Conservation (phyloP, 2,113 vertebrate genomes). For the Hippocampus mohnikei region DNA sequence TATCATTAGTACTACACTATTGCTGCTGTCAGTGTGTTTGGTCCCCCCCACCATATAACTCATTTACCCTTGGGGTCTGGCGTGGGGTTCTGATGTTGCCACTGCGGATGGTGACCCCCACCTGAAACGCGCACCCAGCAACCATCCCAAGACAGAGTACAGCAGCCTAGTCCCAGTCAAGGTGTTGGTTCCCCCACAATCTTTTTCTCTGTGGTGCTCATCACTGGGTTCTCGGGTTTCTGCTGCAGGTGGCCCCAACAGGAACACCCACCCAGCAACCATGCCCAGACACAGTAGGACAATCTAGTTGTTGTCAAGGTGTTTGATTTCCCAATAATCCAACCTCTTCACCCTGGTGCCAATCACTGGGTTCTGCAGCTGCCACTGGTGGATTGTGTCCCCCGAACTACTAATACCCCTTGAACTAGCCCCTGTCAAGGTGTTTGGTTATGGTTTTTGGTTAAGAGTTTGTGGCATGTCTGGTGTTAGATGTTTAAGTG, state of each 20-base stretch:
- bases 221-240: neutral
- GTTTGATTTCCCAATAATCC: neutral
- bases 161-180: neutral
- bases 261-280: neutral
- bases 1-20: neutral
- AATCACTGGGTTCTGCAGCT: neutral
- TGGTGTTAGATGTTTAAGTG: too few relatives aligned
- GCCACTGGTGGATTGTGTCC: too few relatives aligned
- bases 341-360: neutral
- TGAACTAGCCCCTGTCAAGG: too few relatives aligned
- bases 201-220: neutral
- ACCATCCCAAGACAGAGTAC: neutral
- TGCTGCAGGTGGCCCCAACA: neutral
- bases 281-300: neutral
- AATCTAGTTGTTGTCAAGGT: neutral
- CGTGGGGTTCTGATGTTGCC: neutral
- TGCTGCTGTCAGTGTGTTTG: neutral
- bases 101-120: neutral
- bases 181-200: neutral
- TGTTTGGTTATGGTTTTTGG: too few relatives aligned
- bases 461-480: too few relatives aligned
- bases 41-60: neutral
- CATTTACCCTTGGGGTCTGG: neutral
- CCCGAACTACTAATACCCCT: too few relatives aligned
- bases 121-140: neutral